Percentiles rank a stretch among this genome's conserved stretches.
These are phyloP conservation scores for Torymus aiolomorphi DNA, from an alignment of 2,888 invertebrate genomes.

Conservation along the genomic window DNA sequence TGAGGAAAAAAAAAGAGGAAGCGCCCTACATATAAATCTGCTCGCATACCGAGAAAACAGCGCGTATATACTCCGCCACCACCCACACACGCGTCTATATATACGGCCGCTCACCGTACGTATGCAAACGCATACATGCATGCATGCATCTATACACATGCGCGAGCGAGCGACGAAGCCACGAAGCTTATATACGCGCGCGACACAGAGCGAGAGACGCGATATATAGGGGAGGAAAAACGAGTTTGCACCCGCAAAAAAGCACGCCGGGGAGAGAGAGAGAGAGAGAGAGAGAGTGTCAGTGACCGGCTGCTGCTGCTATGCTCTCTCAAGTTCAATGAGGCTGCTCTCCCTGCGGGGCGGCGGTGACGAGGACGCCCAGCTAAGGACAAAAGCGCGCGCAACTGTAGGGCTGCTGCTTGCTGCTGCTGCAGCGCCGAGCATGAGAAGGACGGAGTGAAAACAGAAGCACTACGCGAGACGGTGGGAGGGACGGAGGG, in stretches of 20 bases:
- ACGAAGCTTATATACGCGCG: not conserved
- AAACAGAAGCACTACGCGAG: slow-evolving; percentile 27
- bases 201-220: slow-evolving; percentile 22
- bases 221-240: slow-evolving; percentile 17
- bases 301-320: slow-evolving; percentile 19
- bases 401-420: not conserved
- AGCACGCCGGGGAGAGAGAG: not conserved
- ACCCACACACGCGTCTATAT: not conserved
- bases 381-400: slow-evolving; percentile 9
- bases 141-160: not conserved
- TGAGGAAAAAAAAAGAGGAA: not conserved
- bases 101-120: not conserved
- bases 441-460: slow-evolving; percentile 16
- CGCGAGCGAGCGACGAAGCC: too few relatives aligned
- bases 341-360: not conserved
- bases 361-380: slow-evolving; percentile 14
- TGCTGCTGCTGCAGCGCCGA: not conserved
- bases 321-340: slow-evolving; percentile 21
- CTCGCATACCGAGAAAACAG: not conserved
- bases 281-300: slow-evolving; percentile 14
- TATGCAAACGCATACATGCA: not conserved
- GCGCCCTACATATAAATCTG: slow-evolving; percentile 36
- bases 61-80: not conserved
- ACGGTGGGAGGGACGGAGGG: not conserved
- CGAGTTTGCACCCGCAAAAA: slow-evolving; percentile 43